Percentiles rank a stretch among this genome's conserved stretches.
These are phyloP conservation scores for Zoanthus gigantus DNA, from an alignment of 92 coral and sea anemone species.

Conservation along the genomic window DNA sequence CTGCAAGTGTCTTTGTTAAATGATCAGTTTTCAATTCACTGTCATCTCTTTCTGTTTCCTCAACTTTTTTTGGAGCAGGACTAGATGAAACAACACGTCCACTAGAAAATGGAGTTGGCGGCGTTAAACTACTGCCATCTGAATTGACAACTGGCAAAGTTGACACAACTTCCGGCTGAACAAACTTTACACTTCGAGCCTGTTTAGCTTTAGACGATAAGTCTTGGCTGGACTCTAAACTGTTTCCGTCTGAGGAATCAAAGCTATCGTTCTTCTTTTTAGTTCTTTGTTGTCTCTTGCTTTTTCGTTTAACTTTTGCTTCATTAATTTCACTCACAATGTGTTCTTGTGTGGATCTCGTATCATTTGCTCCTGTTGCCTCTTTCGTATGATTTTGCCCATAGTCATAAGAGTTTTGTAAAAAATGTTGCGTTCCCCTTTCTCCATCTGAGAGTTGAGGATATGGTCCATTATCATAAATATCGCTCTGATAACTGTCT, in stretches of 20 bases:
- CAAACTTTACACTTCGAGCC: slow-evolving; percentile 73
- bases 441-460: not conserved
- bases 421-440: not conserved
- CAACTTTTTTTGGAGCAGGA: slow-evolving; percentile 50
- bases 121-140: slow-evolving; percentile 61
- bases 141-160: slow-evolving; percentile 69
- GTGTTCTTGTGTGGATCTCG: slow-evolving; percentile 31
- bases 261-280: slow-evolving; percentile 54
- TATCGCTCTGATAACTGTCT: slow-evolving; percentile 52
- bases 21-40: slow-evolving; percentile 16
- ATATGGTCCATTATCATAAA: slow-evolving; percentile 16
- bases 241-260: slow-evolving; percentile 68
- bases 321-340: slow-evolving; percentile 47
- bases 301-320: slow-evolving; percentile 43
- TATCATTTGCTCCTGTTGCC: slow-evolving; percentile 16
- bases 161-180: slow-evolving; percentile 81
- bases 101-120: slow-evolving; percentile 85
- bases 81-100: slow-evolving; percentile 83
- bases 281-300: slow-evolving; percentile 53
- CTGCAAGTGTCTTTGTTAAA: not conserved
- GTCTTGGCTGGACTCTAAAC: slow-evolving; percentile 30
- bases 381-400: not conserved
- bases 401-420: slow-evolving; percentile 6
- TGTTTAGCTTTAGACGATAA: slow-evolving; percentile 25
- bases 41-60: not conserved